Evolutionary conservation across 1,140 invertebrate genomes (phyloP).

Genomic region (Drosophila leontia): DNA sequence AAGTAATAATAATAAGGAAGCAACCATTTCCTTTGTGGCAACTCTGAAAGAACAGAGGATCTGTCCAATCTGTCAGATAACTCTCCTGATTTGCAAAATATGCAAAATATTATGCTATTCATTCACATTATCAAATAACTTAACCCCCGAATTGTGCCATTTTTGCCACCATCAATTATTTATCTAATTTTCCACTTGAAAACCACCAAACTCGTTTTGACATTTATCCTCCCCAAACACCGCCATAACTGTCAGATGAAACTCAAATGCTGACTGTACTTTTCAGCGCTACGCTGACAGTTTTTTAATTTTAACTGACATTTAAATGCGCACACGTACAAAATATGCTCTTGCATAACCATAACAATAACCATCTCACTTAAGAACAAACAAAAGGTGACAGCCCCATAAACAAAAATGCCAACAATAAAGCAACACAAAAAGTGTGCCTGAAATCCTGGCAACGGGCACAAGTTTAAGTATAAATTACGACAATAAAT

Average conservation of each 20-base stretch:
- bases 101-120: not conserved
- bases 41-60: too few relatives aligned
- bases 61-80: too few relatives aligned
- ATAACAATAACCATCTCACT: conserved; percentile 49
- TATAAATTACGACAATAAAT: conserved; percentile 80
- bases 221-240: not conserved
- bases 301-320: conserved; percentile 60
- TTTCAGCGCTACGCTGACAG: conserved; percentile 22
- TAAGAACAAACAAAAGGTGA: conserved; percentile 40
- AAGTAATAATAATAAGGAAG: too few relatives aligned
- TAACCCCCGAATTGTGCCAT: not conserved
- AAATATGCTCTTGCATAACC: conserved; percentile 25
- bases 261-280: not conserved
- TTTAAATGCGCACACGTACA: conserved; percentile 33
- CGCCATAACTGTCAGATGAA: conserved; percentile 16
- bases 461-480: conserved; percentile 54
- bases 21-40: not conserved
- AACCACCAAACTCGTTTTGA: conserved; percentile 9
- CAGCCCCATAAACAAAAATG: conserved; percentile 42
- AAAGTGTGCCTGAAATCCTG: conserved; percentile 29
- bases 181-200: conserved; percentile 6
- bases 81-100: not conserved
- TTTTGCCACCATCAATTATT: conserved; percentile 3
- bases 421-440: conserved; percentile 26
- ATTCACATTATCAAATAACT: too few relatives aligned